Percentiles rank a stretch among this genome's conserved stretches.
phyloP scores from a whole-genome alignment of 2,888 invertebrate species.

The Iphiclides podalirius region DNA sequence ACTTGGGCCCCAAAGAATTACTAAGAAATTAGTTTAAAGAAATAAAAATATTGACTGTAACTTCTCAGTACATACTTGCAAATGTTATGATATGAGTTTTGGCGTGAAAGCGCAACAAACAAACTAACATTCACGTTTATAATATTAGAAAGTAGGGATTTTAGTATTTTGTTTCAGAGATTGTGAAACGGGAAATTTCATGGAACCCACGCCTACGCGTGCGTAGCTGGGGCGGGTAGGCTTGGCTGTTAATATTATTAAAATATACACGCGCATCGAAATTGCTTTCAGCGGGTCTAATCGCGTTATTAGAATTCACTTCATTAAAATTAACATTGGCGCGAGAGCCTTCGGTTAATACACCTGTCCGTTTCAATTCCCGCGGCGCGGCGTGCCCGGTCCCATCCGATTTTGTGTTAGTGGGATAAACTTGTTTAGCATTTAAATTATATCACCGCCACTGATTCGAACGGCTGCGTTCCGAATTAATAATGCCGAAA shows the following conservation, averaged over 20 bases:
- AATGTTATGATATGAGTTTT: too few relatives aligned
- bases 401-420: slow-evolving; percentile 61
- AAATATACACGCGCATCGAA: background rate
- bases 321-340: slow-evolving; percentile 18
- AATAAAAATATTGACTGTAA: too few relatives aligned
- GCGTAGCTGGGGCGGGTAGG: background rate
- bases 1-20: too few relatives aligned
- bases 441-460: slow-evolving; percentile 74
- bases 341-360: slow-evolving; percentile 33
- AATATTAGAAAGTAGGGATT: too few relatives aligned
- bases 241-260: background rate
- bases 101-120: too few relatives aligned
- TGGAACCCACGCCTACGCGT: too few relatives aligned
- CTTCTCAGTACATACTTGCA: too few relatives aligned
- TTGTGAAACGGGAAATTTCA: too few relatives aligned
- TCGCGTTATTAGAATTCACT: slow-evolving; percentile 9
- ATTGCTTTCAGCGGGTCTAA: slow-evolving; percentile 10
- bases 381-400: slow-evolving; percentile 48
- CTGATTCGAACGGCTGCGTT: slow-evolving; percentile 71
- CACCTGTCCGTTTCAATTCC: slow-evolving; percentile 63
- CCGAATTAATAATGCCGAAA: slow-evolving; percentile 74
- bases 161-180: too few relatives aligned
- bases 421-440: slow-evolving; percentile 74
- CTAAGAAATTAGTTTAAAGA: too few relatives aligned
- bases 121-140: too few relatives aligned